Evolutionary conservation across 2,888 invertebrate species (phyloP), one percentile per base, ranked within the genome.

Genomic region (Andricus quercusramuli): DNA sequence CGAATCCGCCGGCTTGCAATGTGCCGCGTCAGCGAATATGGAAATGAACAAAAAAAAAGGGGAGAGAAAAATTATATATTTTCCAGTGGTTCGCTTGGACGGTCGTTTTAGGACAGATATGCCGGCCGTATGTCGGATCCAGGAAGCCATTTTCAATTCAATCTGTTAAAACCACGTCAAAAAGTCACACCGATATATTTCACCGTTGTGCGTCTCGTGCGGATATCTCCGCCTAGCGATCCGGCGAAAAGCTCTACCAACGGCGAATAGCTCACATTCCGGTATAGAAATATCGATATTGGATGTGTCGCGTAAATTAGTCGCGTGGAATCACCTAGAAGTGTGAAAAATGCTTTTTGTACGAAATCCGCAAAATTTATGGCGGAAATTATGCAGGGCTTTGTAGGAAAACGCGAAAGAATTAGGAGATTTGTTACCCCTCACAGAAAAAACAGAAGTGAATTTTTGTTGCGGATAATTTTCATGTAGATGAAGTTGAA

Each of bases 121-220:
- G 88, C 86, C 85, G 86, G 86, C 83, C 84, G 88, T 86, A 89
- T 91, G 90, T 90, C 90, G 86, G 82, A 83, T 86, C 89, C 90
- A 89, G 90, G 88, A 86, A 88, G 89, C 91, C 90, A 91, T 91
- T 91, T 91, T 90, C 91, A 90, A 91, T 91, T 90, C 91, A 90
- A 91, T 91, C 91, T 90, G 91, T 91, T 91, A 90, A 90, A 91
- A 89, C 88, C 91, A 90, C 91, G 91, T 91, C 91, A 91, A 91
- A 91, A 91, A 91, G 90, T 91, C 90, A 56, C 74, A 74, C 88
- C 87, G 90, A 88, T 90, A 91, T 91, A 91, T 91, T 90, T 90
- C 90, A 91, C 32, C 51, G 56, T 3, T 37, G 56, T 56, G 74
- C 56, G 74, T 74, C 74, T 74, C 74, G 32, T 70, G 51, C 56